Percentiles rank a stretch among this genome's conserved stretches.
phyloP scores from a whole-genome alignment of 2,888 invertebrate genomes.

The Hofmannophila pseudospretella region DNA sequence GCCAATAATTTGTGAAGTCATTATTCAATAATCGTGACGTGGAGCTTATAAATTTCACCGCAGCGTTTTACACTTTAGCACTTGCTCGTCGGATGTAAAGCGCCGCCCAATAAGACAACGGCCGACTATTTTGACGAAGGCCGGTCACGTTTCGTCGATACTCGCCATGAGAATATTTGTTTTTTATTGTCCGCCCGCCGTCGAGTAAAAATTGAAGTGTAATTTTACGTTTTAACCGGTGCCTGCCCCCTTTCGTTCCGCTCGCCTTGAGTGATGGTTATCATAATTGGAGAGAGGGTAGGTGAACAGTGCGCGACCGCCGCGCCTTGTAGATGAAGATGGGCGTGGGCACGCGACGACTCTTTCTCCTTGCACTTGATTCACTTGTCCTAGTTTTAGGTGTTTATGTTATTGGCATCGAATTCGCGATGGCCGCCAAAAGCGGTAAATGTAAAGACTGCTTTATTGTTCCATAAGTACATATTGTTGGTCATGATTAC shows the following conservation, averaged over 20 bases:
- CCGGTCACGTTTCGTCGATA: conserved; percentile 77
- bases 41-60: conserved; percentile 70
- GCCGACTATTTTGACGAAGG: conserved; percentile 75
- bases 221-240: conserved; percentile 76
- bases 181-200: conserved; percentile 72
- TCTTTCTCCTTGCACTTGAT: not conserved
- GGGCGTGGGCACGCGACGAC: conserved; percentile 56
- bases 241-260: conserved; percentile 77
- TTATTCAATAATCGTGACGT: conserved; percentile 74
- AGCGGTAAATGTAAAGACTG: too few relatives aligned
- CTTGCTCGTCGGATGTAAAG: conserved; percentile 58
- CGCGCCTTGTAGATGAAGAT: conserved; percentile 42
- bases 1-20: conserved; percentile 60
- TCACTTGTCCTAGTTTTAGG: too few relatives aligned
- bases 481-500: too few relatives aligned
- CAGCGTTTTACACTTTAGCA: conserved; percentile 76
- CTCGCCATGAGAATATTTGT: conserved; percentile 77
- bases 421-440: too few relatives aligned
- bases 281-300: conserved; percentile 76
- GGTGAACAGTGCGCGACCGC: conserved; percentile 49
- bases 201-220: conserved; percentile 74
- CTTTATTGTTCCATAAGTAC: too few relatives aligned
- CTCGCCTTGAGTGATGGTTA: conserved; percentile 77
- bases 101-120: conserved; percentile 72
- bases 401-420: too few relatives aligned